Percentiles rank a stretch among this genome's conserved stretches.
phyloP scores from a whole-genome alignment of 2,797 vertebrate genomes.

The Ispidina picta region DNA sequence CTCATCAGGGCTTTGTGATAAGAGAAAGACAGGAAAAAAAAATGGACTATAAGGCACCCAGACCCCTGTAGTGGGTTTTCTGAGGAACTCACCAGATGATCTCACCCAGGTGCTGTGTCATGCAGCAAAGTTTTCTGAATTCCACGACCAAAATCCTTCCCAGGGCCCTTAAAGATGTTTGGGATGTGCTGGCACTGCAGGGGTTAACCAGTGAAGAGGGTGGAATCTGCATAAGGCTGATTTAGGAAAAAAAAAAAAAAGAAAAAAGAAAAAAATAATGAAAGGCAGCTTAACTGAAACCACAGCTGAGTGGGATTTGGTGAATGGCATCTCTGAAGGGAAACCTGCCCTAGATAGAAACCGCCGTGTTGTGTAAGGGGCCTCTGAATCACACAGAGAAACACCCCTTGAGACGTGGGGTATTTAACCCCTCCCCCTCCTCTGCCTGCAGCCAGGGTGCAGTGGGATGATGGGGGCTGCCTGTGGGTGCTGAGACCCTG shows the following conservation, averaged over 20 bases:
- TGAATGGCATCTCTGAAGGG: constrained; percentile 1
- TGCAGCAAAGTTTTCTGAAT: neutral
- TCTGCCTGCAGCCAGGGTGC: neutral
- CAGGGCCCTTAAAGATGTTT: neutral
- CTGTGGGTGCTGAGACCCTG: neutral
- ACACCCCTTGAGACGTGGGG: neutral
- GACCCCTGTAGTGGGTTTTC: neutral
- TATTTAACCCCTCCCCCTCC: neutral
- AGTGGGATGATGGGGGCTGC: neutral
- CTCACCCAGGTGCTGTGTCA: neutral
- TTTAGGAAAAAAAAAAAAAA: neutral
- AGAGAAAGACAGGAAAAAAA: neutral
- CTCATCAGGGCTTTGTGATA: rapidly evolving
- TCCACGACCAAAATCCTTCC: rapidly evolving
- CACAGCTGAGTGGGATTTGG: neutral
- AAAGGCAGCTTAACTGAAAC: neutral
- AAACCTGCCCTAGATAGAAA: neutral
- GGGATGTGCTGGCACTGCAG: neutral
- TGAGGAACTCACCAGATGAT: neutral
- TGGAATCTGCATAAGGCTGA: neutral
- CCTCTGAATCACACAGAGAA: neutral
- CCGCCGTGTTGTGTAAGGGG: neutral
- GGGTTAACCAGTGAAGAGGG: neutral
- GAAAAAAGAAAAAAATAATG: neutral
- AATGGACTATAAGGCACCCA: neutral